phyloP scores from a whole-genome alignment of 2,888 invertebrate genomes.

The Megaustenia siamemsis region DNA sequence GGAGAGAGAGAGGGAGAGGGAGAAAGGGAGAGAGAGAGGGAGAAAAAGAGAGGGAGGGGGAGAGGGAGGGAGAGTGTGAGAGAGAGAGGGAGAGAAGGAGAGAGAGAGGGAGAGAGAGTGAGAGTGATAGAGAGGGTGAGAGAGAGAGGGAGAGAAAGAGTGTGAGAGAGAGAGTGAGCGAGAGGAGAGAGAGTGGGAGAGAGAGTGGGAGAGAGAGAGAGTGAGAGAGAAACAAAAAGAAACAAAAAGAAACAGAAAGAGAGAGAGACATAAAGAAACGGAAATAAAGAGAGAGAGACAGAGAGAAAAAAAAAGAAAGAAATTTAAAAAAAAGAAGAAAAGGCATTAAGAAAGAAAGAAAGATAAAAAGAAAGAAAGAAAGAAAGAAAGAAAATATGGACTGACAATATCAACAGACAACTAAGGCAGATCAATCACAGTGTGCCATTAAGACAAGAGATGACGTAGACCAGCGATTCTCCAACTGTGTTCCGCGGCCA shows the following conservation, averaged over 20 bases:
- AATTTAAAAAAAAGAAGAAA: too few species aligned
- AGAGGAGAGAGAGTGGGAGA: neutral
- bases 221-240: too few species aligned
- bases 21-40: too few species aligned
- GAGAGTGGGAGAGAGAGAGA: neutral
- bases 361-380: neutral
- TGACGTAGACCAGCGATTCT: too few species aligned
- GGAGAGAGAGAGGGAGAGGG: neutral
- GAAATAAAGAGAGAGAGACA: neutral
- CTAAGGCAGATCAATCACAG: too few species aligned
- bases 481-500: too few species aligned
- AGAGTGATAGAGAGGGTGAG: neutral
- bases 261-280: neutral
- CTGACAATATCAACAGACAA: too few species aligned
- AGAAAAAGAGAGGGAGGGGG: neutral
- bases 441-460: too few species aligned
- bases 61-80: neutral
- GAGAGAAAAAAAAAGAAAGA: neutral
- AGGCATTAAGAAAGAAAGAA: too few species aligned
- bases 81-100: neutral
- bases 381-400: too few species aligned
- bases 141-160: neutral
- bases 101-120: neutral
- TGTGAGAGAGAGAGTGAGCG: neutral
- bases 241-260: neutral